Base-by-base conservation (phyloP, 2,797 vertebrate genomes). In the Lemur catta region DNA sequence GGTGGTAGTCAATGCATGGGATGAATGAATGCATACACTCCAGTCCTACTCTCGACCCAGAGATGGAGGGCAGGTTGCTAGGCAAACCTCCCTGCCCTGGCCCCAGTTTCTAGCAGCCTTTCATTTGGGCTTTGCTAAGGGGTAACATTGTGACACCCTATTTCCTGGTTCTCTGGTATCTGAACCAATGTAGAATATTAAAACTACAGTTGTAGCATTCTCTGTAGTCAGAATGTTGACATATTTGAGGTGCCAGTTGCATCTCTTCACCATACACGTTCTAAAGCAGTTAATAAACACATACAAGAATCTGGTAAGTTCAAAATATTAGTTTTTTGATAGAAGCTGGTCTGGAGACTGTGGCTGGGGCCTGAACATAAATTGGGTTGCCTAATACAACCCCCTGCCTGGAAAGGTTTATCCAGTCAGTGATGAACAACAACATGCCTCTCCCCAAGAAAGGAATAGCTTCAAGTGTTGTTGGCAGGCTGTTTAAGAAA, bases 21-120 rank as follows among this genome's bases (percentile, higher is more conserved):
- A 59, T 87, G 48, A 93, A 79, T 84, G 80, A 48, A 81, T 92
- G 85, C 95, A 71, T 81, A 76, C 92, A 76, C n/a, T 38, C 43
- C n/a, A 30, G 33, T 35, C 48, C 61, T 20, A 43, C 80, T 93
- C 28, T 65, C 41, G 84, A 48, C 41, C 50, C 20, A 48, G 6
- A 6, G 52, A 33, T 50, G 74, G 8, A 82, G 86, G 63, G 43
- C 41, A 67, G 41, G 50, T 88, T 85, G 74, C 79, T 82, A 89
- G 69, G 78, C 89, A 92, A 71, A 65, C 63, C 41, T 89, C 74
- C 7, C 46, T 76, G 28, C 55, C 57, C 43, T 24, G 48, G 15
- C 41, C 89, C 43, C 46, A 9, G 33, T 48, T 84, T 91, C n/a
- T 65, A 76, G 46, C 26, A 69, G 28, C 38, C 9, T 87, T 95